Base-by-base conservation (phyloP, 2,888 invertebrate species). In the Epirrhoe tristata region DNA sequence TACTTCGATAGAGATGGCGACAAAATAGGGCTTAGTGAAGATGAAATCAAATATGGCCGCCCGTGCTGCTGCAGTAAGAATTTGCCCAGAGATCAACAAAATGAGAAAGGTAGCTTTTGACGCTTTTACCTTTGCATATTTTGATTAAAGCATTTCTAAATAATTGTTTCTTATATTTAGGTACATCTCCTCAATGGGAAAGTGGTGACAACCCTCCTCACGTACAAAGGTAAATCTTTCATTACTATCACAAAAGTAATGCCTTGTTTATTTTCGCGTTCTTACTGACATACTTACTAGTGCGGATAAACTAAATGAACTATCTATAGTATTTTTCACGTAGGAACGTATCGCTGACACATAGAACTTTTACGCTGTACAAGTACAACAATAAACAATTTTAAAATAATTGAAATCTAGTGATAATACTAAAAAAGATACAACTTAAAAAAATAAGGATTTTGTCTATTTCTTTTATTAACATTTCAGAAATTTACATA, bases 1-100 rank as follows among this genome's bases (percentile, higher is more conserved):
- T 81, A 86, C 69, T 81, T 82, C 56, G 79, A 82, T 43, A 77
- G 69, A 46, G 68, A 74, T 14, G 65, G 67, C 24, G 67, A 75
- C 12, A 60, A 63, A n/a, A 55, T 62, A 51, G 54, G 61, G 10
- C 16, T 57, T 14, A 54, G 66, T 48, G 61, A 70, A 58, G 66
- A 73, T 24, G 68, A 70, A 34, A 32, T 58, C 3, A 66, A 63
- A n/a, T 6, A 52, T 6, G 69, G 57, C 1, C 63, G 46, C 10
- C 63, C 67, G 16, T 76, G 76, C 67, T 64, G 46, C 14, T 75
- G 75, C 66, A 64, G 53, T 60, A 69, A 63, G 58, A 72, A 54
- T 24, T 16, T 52, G 5, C 63, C 31, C 43, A 69, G 70, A 64
- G 67, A 60, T 14, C 60, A 66, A 24, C 69, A 74, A 24, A 67